Base-by-base conservation (phyloP, 2,797 vertebrate species). In the Dicrostonyx torquatus region DNA sequence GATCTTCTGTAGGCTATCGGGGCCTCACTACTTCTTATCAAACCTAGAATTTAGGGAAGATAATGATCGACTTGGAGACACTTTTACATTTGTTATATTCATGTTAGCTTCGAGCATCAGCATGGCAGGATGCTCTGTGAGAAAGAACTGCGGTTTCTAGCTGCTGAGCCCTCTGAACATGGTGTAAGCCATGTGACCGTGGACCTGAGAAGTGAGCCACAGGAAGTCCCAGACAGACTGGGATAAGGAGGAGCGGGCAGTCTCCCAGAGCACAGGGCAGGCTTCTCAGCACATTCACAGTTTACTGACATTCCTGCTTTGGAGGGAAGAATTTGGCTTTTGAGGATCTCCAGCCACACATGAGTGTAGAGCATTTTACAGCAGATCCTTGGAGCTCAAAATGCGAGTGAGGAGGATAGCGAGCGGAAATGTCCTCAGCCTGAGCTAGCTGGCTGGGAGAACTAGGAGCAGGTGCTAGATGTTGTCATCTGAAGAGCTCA, bases 51-150 rank as follows among this genome's bases (percentile, higher is more conserved):
- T 55, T 90, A 78, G 77, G 43, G 72, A 70, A 94, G 66, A 55
- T 86, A 70, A 94, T 76, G 93, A 93, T 80, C 55, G 90, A 79
- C 87, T 94, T 91, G 89, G 68, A 90, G 91, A 93, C 62, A 93
- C 91, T 93, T 94, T 79, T 75, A 18, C n/a, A 75, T 92, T 94
- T 89, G 87, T 94, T 87, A 88, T 88, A 73, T 85, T 87, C 62
- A 17, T 75, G 53, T 92, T 82, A 82, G 53, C 60, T 93, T 64
- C 29, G 26, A 14, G 9, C 60, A 88, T 82, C 87, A 87, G 34
- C 87, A 87, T 93, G 92, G 82, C 64, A 60, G 48, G 18, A 79
- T 55, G 68, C 60, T 94, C 77, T 79, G 18, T 78, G 85, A 91
- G 87, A 76, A 89, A 34, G 20, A 90, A 29, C 29, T 5, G 0